Conservation (phyloP, 2,888 invertebrate genomes). For the Tricholauxania praeusta region DNA sequence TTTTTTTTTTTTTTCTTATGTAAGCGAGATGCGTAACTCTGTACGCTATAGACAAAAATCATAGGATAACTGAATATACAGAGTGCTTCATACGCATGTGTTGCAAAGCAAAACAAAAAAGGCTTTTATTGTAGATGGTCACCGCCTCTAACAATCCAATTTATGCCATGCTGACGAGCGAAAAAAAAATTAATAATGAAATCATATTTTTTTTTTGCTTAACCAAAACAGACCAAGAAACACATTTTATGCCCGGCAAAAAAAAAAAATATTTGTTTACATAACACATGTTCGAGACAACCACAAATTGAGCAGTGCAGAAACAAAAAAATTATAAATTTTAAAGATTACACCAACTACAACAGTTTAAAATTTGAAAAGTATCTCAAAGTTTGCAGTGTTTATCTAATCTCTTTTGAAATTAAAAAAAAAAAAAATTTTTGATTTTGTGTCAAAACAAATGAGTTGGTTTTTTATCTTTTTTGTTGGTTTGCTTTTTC, state of each 20-base stretch:
- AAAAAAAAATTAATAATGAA: neutral
- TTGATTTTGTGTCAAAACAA: conserved; percentile 10
- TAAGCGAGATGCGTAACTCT: too few relatives aligned
- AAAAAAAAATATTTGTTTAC: conserved; percentile 19
- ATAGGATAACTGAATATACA: too few relatives aligned
- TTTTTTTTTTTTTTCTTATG: neutral
- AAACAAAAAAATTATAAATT: neutral
- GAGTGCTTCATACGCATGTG: too few relatives aligned
- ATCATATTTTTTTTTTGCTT: too few relatives aligned
- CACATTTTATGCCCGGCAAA: conserved; percentile 23
- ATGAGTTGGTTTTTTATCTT: conserved; percentile 3
- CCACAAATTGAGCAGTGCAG: neutral
- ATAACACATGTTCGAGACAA: conserved; percentile 16
- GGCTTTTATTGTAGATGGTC: too few relatives aligned
- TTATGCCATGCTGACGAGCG: neutral
- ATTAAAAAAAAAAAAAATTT: neutral
- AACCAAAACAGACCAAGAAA: too few relatives aligned
- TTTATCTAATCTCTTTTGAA: conserved; percentile 4
- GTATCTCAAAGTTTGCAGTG: conserved; percentile 25
- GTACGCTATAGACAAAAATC: too few relatives aligned
- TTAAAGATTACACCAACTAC: too few relatives aligned
- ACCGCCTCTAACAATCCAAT: neutral
- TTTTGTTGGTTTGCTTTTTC: conserved; percentile 15
- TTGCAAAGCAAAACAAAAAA: too few relatives aligned
- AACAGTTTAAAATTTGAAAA: neutral